phyloP scores from a whole-genome alignment of 2,113 vertebrate species.

The Merops nubicus region DNA sequence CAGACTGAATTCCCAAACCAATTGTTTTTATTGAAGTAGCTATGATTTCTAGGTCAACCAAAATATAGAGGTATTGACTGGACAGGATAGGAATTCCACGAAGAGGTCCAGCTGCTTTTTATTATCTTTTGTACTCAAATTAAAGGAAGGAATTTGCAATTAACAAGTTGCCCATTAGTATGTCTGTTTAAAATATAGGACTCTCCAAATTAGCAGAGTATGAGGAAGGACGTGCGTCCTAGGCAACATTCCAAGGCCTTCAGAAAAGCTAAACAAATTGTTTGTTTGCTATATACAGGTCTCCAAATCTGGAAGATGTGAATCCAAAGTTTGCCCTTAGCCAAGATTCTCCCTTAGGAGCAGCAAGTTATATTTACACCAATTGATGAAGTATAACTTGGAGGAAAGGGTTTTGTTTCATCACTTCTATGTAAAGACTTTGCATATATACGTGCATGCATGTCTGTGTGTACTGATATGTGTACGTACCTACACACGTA shows the following conservation, averaged over 20 bases:
- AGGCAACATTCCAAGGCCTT: conserved; percentile 1
- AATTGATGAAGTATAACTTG: conserved; percentile 5
- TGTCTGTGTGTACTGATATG: background rate
- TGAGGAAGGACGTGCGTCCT: background rate
- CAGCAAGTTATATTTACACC: conserved; percentile 34
- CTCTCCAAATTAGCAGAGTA: background rate
- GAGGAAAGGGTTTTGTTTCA: conserved; percentile 54
- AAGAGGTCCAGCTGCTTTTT: conserved; percentile 11
- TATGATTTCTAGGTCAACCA: background rate
- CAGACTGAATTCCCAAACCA: background rate
- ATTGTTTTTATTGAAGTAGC: conserved; percentile 14
- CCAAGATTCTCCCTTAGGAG: conserved; percentile 28
- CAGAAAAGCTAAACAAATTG: background rate
- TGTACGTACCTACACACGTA: conserved; percentile 20
- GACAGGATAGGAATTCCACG: background rate
- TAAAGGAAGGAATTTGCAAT: background rate
- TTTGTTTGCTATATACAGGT: conserved; percentile 16
- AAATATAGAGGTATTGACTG: background rate
- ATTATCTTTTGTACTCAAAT: background rate
- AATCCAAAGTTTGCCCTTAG: conserved; percentile 11
- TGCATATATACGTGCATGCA: conserved; percentile 48
- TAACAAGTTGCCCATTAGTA: background rate
- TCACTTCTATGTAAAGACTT: conserved; percentile 36
- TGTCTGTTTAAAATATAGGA: background rate
- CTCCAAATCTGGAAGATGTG: conserved; percentile 14